Evolutionary conservation across 2,797 vertebrate species (phyloP), one percentile per base, ranked within the genome.

Genomic region (Aselliscus stoliczkanus): DNA sequence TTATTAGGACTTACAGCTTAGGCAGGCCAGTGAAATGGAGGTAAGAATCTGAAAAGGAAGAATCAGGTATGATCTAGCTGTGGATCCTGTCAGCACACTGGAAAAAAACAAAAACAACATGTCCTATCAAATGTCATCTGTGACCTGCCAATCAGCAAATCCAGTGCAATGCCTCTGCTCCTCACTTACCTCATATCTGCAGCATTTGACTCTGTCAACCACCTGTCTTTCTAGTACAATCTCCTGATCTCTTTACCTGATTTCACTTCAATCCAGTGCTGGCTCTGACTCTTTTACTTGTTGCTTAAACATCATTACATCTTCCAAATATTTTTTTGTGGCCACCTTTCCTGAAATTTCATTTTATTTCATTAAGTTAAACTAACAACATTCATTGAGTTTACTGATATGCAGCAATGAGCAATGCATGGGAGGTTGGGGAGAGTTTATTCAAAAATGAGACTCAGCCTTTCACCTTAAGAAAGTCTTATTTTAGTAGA

Each of bases 271-370:
- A 5, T 4, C 25, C 39, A 34, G 4, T 54, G n/a, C 37, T 52
- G 13, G 11, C 10, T 42, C 69, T 27, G 34, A 79, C 8, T 64
- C 47, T 7, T 44, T 88, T 15, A 13, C 1, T 21, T 52, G 27
- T 34, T 17, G 17, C 15, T 52, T 89, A 44, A 72, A 65, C 58
- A 1, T 12, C 60, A 86, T 15, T n/a, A 58, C 4, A 56, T 69
- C 60, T 23, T 47, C 7, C 34, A 60, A 47, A 65, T 58, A 58
- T 27, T 76, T 86, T 92, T 1, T 44, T 50, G 60, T 72, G 42
- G 27, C 0, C 18, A 69, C 29, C 27, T 88, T 90, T 79, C 79
- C 62, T 75, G 29, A 90, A 42, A 79, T 90, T 92, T 92, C 2
- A 73, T 72, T 65, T 93, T 54, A 73, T 87, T 85, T 27, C n/a